Base-by-base conservation (phyloP, 1,140 invertebrate genomes). In the Anoplophora glabripennis region DNA sequence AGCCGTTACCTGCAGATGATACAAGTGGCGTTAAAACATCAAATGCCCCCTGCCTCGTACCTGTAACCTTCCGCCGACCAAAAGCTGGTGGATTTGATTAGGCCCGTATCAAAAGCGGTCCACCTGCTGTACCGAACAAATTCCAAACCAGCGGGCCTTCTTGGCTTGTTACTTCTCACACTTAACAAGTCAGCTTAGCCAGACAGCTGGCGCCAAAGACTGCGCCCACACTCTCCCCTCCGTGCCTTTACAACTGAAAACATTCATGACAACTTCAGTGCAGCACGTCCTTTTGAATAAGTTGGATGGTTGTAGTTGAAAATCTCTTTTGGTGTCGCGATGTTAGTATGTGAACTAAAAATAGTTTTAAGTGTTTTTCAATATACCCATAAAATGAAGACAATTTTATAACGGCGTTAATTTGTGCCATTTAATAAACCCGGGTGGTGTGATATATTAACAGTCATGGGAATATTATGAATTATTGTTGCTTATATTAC, bases 111-210 rank as follows among this genome's bases (percentile, higher is more conserved):
- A 54, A 54, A 54, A 54, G 52, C 52, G 52, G 52, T 54, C 52
- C 52, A 54, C 52, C 52, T 54, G 52, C 52, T 44, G 41, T 28
- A 14, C 38, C 17, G 37, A 54, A 45, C 28, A 56, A 45, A 56
- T 48, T 56, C 42, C 54, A 38, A 56, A 54, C 38, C 52, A 54
- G 21, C 52, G 52, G 49, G 52, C 52, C 52, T 28, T 54, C 52
- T 28, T 54, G 52, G 38, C 52, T 57, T 64, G 63, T 65, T 65
- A 65, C 60, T 59, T 65, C 63, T 65, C 63, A 65, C 63, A 65
- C 63, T 65, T 65, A 59, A 59, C 64, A 61, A 66, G 64, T 62
- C 64, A 62, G 64, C 64, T 61, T 65, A 59, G 61, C 64, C 64
- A 66, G 64, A 66, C 64, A 62, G 59, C 64, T 66, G 64, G 64